Percentiles rank a stretch among this genome's conserved stretches.
These are phyloP conservation scores for Pseudorhiza aurosa DNA, from an alignment of 30 jellyfish, hydroid and myxozoan species.

Conservation along the genomic window DNA sequence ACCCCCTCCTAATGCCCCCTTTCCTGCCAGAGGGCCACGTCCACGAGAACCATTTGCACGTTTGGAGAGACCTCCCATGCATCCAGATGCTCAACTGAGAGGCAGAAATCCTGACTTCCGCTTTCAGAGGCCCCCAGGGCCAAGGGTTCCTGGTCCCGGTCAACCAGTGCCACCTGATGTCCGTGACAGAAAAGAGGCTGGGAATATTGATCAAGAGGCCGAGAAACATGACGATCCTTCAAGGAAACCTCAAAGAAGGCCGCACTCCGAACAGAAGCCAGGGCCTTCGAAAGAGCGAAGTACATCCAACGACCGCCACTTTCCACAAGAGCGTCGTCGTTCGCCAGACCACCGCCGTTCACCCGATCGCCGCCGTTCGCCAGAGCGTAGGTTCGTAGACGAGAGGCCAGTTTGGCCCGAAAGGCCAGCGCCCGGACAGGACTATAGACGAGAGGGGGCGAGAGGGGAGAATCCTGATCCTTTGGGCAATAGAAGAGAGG, in stretches of 20 bases:
- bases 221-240: background rate
- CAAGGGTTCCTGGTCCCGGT: conserved; percentile 5
- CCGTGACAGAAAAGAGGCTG: background rate
- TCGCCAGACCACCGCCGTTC: background rate
- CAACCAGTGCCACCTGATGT: too few relatives aligned
- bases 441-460: too few relatives aligned
- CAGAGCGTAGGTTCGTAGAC: background rate
- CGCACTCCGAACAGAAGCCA: background rate
- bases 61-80: conserved; percentile 7
- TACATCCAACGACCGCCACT: background rate
- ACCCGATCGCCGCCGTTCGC: background rate
- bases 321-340: background rate
- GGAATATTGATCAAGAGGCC: background rate
- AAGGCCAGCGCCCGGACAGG: background rate
- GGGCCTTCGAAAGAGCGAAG: background rate
- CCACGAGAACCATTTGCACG: background rate
- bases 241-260: background rate
- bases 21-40: background rate
- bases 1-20: background rate
- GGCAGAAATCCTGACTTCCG: conserved; percentile 6
- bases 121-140: conserved; percentile 34
- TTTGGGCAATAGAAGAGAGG: background rate
- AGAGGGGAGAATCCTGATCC: background rate
- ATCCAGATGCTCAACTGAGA: background rate
- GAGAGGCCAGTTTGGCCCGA: conserved; percentile 6